phyloP scores from a whole-genome alignment of 2,797 vertebrate species.

The Cirrhinus mrigala region DNA sequence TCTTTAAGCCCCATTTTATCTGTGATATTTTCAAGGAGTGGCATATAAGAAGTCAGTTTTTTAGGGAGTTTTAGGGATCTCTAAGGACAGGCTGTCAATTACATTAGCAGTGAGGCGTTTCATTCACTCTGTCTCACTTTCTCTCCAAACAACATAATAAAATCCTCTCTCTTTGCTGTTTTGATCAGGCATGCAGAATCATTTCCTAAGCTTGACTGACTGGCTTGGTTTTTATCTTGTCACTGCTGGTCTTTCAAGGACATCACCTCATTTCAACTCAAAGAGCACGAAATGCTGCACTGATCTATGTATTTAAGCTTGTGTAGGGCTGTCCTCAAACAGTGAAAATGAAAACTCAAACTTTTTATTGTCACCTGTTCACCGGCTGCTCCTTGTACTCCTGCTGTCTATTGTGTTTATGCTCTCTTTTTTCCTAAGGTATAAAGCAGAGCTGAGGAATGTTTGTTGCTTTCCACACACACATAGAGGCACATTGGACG shows the following conservation, averaged over 20 bases:
- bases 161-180: not conserved
- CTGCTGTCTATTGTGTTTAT: not conserved
- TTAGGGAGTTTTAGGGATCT: not conserved
- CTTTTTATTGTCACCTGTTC: constrained; percentile 17
- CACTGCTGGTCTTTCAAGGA: constrained; percentile 24
- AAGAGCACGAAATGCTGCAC: not conserved
- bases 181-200: constrained; percentile 38
- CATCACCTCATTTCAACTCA: constrained; percentile 17
- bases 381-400: not conserved
- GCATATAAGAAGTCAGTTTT: not conserved
- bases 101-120: not conserved
- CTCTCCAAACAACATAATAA: not conserved
- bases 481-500: not conserved
- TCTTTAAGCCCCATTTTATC: not conserved
- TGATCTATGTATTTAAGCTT: not conserved
- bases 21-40: not conserved
- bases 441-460: not conserved
- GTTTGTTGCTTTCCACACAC: not conserved
- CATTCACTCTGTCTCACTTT: constrained; percentile 4
- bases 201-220: constrained; percentile 35
- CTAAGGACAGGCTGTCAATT: constrained; percentile 26
- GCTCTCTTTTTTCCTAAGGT: not conserved
- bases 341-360: not conserved
- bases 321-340: not conserved
- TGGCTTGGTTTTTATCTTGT: constrained; percentile 21